phyloP scores from a whole-genome alignment of 1,140 invertebrate species.

The Drosophila prosaltans region DNA sequence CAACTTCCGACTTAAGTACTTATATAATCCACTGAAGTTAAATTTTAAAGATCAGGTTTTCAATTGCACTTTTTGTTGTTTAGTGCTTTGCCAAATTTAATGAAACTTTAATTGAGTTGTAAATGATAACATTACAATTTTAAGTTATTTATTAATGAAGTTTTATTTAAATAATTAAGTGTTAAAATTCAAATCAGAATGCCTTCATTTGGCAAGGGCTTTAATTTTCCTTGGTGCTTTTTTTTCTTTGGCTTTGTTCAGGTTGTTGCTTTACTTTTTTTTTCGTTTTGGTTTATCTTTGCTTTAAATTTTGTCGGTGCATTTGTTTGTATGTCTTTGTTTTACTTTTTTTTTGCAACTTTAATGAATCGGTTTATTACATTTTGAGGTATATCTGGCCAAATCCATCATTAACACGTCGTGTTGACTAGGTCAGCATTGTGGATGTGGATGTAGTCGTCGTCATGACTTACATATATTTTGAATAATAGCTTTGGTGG shows the following conservation, averaged over 20 bases:
- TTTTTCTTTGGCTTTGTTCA: no score
- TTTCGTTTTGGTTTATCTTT: conserved; percentile 15
- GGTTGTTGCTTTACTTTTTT: no score
- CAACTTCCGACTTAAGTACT: no score
- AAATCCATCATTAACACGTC: conserved; percentile 78
- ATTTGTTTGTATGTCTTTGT: conserved; percentile 19
- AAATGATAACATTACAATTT: background rate
- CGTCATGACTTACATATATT: conserved; percentile 54
- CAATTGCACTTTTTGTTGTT: background rate
- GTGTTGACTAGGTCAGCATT: conserved; percentile 59
- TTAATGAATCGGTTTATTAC: conserved; percentile 69
- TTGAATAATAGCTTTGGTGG: conserved; percentile 43
- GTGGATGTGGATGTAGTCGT: conserved; percentile 24
- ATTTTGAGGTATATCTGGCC: conserved; percentile 55
- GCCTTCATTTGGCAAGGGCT: background rate
- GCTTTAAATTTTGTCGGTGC: conserved; percentile 16
- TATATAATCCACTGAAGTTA: background rate
- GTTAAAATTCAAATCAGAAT: background rate
- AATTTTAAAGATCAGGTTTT: background rate
- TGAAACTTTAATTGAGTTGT: conserved; percentile 3
- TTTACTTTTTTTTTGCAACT: conserved; percentile 57
- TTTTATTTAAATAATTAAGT: background rate
- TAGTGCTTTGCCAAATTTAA: background rate
- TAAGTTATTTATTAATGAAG: background rate
- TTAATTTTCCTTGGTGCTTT: background rate